Conservation (phyloP, 1,140 invertebrate genomes). For the Plectrocnemia conspersa region DNA sequence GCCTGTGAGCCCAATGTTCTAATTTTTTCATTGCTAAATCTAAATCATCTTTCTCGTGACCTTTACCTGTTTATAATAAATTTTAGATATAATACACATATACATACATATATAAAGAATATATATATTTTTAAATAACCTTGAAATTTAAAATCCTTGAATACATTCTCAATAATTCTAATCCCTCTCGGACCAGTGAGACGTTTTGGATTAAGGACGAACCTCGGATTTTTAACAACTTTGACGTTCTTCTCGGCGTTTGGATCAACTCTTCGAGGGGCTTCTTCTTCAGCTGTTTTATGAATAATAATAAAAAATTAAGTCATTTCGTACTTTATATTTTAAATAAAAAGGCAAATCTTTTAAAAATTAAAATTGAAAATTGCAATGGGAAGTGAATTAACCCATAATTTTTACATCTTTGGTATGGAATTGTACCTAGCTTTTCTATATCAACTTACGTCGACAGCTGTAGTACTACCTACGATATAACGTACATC, state of each 20-base stretch:
- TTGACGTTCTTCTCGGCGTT: conserved; percentile 47
- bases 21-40: conserved; percentile 73
- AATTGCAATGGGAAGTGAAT: not conserved
- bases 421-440: too few relatives aligned
- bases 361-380: not conserved
- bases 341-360: not conserved
- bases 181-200: conserved; percentile 75
- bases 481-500: too few relatives aligned
- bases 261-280: conserved; percentile 44
- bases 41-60: conserved; percentile 79
- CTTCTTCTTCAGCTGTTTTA: conserved; percentile 45
- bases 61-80: conserved; percentile 63
- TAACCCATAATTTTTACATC: conserved; percentile 43
- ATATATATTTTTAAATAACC: too few relatives aligned
- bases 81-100: too few relatives aligned
- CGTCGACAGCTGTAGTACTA: too few relatives aligned
- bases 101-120: too few relatives aligned
- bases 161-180: conserved; percentile 69
- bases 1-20: conserved; percentile 88
- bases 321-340: not conserved
- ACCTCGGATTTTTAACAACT: conserved; percentile 61
- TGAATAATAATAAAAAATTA: conserved; percentile 34
- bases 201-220: conserved; percentile 66
- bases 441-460: too few relatives aligned
- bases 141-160: conserved; percentile 77